These are phyloP conservation scores for Ceratina calcarata DNA, from an alignment of 1,140 invertebrate species.

Conservation along the genomic window DNA sequence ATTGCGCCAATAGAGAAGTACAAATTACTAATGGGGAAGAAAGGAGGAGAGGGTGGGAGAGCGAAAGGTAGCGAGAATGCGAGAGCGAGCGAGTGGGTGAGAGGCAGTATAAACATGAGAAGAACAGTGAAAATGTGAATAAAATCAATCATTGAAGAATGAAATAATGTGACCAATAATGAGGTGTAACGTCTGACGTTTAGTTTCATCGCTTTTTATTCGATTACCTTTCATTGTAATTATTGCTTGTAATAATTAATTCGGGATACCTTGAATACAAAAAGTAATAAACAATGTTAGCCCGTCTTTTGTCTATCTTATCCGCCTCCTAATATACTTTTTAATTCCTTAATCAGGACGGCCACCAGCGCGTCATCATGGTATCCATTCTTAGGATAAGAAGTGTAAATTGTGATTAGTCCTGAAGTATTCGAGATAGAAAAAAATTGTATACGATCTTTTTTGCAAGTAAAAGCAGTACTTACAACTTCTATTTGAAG, in stretches of 20 bases:
- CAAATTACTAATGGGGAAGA: constrained; percentile 67
- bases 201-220: constrained; percentile 71
- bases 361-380: too few species aligned
- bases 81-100: constrained; percentile 10
- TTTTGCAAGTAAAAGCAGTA: too few species aligned
- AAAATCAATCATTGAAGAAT: constrained; percentile 66
- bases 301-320: constrained; percentile 32
- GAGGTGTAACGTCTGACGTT: constrained; percentile 69
- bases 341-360: too few species aligned
- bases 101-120: constrained; percentile 7
- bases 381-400: too few species aligned
- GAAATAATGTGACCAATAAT: constrained; percentile 69
- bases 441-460: too few species aligned
- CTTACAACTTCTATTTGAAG: too few species aligned
- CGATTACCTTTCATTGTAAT: constrained; percentile 68
- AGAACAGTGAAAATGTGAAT: constrained; percentile 59
- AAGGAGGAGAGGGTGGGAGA: constrained; percentile 44
- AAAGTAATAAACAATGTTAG: constrained; percentile 70
- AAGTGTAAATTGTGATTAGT: too few species aligned
- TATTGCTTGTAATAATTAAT: constrained; percentile 71
- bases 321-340: too few species aligned
- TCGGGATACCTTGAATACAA: constrained; percentile 73
- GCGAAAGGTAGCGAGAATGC: constrained; percentile 14
- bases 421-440: too few species aligned
- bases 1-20: constrained; percentile 73